These are phyloP conservation scores for Boleophthalmus pectinirostris DNA, from an alignment of 2,113 vertebrate species.

Conservation along the genomic window DNA sequence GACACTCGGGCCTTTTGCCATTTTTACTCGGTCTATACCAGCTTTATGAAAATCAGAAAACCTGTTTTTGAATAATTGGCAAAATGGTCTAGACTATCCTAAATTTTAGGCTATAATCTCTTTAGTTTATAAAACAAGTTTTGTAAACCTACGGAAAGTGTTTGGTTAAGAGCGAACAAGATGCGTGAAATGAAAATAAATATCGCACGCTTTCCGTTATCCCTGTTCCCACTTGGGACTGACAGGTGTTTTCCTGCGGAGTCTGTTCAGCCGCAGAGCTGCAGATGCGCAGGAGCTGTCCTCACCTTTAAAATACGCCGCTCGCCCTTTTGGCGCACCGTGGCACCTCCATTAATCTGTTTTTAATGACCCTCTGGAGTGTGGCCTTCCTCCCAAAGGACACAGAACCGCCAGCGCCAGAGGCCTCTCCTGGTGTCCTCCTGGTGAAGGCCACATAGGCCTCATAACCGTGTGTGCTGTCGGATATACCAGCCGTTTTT, in stretches of 20 bases:
- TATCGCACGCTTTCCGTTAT: background rate
- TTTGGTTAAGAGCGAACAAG: no score
- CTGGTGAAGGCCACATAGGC: background rate
- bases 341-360: conserved; percentile 74
- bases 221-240: background rate
- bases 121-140: no score
- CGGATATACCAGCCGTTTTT: background rate
- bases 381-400: conserved; percentile 53
- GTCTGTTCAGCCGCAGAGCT: conserved; percentile 1
- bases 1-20: no score
- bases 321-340: conserved; percentile 55
- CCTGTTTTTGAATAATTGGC: no score
- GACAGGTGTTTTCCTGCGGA: conserved; percentile 51
- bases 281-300: background rate
- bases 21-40: no score
- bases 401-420: conserved; percentile 9
- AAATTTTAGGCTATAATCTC: no score
- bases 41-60: conserved; percentile 27
- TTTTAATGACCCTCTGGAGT: conserved; percentile 72
- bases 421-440: background rate
- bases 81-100: no score
- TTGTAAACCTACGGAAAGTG: no score
- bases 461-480: background rate
- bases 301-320: conserved; percentile 66
- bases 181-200: background rate